Evolutionary conservation across 2,113 vertebrate genomes (phyloP).

Genomic region (Hiodon tergisus): DNA sequence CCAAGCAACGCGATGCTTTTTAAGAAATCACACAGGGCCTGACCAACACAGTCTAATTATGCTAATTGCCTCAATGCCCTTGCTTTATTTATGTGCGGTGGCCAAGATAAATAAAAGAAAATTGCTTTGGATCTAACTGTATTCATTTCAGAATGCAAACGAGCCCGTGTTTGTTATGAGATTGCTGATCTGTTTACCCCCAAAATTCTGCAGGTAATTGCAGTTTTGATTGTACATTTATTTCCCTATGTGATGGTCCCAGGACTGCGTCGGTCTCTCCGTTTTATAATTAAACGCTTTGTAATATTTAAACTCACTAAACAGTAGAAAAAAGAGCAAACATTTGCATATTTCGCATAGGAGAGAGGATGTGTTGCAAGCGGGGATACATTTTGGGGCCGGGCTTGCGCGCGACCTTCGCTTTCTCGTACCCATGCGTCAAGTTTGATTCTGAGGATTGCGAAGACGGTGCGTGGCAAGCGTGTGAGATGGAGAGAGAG

Average conservation of each 20-base stretch:
- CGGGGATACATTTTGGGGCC: conserved; percentile 26
- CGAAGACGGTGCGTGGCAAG: conserved; percentile 14
- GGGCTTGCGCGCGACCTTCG: conserved; percentile 26
- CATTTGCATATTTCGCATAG: conserved; percentile 79
- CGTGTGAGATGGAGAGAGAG: conserved; percentile 31
- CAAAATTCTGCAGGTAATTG: conserved; percentile 99
- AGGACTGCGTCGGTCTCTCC: conserved; percentile 83
- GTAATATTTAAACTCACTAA: conserved; percentile 88
- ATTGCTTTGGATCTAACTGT: conserved; percentile 99
- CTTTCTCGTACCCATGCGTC: conserved; percentile 5
- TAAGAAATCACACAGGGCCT: conserved; percentile 93
- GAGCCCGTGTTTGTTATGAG: conserved; percentile 91
- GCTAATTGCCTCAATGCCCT: conserved; percentile 99
- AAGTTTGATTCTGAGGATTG: not conserved
- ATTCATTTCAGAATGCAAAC: conserved; percentile 99
- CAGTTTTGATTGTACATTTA: conserved; percentile 99
- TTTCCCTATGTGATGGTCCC: conserved; percentile 86
- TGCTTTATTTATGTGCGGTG: conserved; percentile 99
- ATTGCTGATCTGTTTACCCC: conserved; percentile 97
- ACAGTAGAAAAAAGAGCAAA: conserved; percentile 76
- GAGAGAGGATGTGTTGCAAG: conserved; percentile 65
- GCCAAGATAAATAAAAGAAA: conserved; percentile 99
- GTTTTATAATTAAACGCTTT: conserved; percentile 93
- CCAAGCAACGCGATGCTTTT: conserved; percentile 74
- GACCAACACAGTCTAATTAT: conserved; percentile 99